Percentiles rank a stretch among this genome's conserved stretches.
Conservation (phyloP, 1,140 invertebrate species). For the Trichonephila clavata region DNA sequence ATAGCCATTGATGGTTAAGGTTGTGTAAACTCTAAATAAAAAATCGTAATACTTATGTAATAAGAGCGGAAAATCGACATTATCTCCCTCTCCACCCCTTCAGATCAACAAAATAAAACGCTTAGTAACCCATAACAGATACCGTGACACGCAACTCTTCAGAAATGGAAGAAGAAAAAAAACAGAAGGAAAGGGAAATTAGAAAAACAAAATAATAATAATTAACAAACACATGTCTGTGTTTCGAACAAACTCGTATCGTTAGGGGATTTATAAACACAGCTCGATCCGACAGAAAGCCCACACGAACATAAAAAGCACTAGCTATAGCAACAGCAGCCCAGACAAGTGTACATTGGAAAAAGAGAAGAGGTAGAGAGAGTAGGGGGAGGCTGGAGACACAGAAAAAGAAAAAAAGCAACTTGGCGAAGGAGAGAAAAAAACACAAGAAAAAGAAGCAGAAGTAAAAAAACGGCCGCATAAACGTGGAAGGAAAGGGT, state of each 20-base stretch:
- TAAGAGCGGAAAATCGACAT: no score
- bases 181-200: neutral
- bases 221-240: constrained; percentile 35
- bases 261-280: neutral
- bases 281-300: neutral
- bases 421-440: neutral
- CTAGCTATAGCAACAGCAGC: constrained; percentile 29
- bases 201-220: neutral
- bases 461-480: constrained; percentile 54
- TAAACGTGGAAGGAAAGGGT: constrained; percentile 70
- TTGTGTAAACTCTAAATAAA: no score
- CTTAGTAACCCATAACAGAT: no score
- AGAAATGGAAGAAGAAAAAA: no score
- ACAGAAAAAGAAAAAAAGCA: constrained; percentile 9
- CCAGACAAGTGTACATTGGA: constrained; percentile 54
- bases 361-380: neutral
- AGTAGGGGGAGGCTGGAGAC: neutral
- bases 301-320: neutral
- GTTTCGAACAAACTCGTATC: neutral
- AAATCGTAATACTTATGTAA: no score
- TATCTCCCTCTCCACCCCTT: no score
- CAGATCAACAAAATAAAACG: no score
- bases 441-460: constrained; percentile 4
- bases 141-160: no score
- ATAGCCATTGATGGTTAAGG: no score